Conservation (phyloP, 2,113 vertebrate genomes). For the Ramphastos sulfuratus region DNA sequence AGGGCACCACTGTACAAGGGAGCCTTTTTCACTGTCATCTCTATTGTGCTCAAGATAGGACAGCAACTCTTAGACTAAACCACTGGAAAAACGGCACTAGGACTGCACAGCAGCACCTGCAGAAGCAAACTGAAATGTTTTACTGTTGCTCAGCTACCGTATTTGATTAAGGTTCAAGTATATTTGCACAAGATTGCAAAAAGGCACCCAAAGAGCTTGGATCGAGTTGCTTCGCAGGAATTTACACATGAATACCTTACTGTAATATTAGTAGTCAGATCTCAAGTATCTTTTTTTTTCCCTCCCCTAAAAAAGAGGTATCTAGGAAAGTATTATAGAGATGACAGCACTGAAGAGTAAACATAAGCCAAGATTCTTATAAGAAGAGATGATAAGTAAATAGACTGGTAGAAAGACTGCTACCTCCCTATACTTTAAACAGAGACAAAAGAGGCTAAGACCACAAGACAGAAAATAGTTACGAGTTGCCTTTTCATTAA, state of each 20-base stretch:
- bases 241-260: background rate
- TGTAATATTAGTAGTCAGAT: background rate
- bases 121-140: background rate
- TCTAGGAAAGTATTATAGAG: background rate
- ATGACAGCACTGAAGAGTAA: background rate
- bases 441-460: background rate
- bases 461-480: background rate
- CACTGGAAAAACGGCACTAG: rapidly evolving
- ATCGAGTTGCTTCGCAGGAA: background rate
- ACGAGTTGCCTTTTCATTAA: background rate
- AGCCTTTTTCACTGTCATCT: background rate
- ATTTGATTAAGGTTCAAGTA: background rate
- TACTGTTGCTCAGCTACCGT: background rate
- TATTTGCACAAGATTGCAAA: background rate
- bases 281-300: background rate
- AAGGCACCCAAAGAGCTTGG: background rate
- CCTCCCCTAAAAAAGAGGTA: background rate
- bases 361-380: background rate
- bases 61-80: background rate
- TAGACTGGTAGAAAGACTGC: background rate
- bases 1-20: rapidly evolving
- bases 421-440: background rate
- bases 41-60: rapidly evolving
- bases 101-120: background rate
- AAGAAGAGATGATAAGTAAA: background rate